phyloP scores from a whole-genome alignment of 2,888 invertebrate species.

The Melitaea athalia region DNA sequence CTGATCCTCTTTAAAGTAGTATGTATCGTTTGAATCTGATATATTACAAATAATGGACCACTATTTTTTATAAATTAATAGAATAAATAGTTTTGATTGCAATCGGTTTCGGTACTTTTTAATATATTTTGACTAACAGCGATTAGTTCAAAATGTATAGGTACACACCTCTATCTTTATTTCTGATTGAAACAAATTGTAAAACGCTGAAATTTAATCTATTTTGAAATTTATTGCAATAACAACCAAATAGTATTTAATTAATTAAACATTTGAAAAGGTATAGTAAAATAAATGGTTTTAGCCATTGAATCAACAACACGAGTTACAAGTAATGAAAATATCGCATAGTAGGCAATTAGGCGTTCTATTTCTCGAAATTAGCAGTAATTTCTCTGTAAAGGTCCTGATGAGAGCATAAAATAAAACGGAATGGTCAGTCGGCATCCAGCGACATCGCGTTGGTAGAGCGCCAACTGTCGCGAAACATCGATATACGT shows the following conservation, averaged over 20 bases:
- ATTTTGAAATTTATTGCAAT: too few relatives aligned
- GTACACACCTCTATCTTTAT: too few relatives aligned
- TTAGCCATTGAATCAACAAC: neutral
- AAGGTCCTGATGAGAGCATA: constrained; percentile 74
- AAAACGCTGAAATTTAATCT: too few relatives aligned
- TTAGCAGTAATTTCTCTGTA: constrained; percentile 58
- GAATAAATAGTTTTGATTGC: too few relatives aligned
- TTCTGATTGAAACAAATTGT: too few relatives aligned
- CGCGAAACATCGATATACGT: constrained; percentile 44
- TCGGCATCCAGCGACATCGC: constrained; percentile 63
- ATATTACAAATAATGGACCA: constrained; percentile 50
- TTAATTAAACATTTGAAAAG: too few relatives aligned
- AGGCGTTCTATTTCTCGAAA: constrained; percentile 44
- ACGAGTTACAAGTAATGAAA: constrained; percentile 31
- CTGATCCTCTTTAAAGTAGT: constrained; percentile 59
- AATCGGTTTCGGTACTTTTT: too few relatives aligned
- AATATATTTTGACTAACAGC: too few relatives aligned
- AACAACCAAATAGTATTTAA: too few relatives aligned
- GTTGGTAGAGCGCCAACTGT: constrained; percentile 74
- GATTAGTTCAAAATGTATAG: too few relatives aligned
- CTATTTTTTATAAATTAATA: too few relatives aligned
- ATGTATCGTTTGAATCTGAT: constrained; percentile 51
- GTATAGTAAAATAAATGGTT: neutral
- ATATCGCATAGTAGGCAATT: constrained; percentile 31
- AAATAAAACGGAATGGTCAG: constrained; percentile 74